Evolutionary conservation across 2,888 invertebrate genomes (phyloP).

Genomic region (Didymodactylos carnosus): DNA sequence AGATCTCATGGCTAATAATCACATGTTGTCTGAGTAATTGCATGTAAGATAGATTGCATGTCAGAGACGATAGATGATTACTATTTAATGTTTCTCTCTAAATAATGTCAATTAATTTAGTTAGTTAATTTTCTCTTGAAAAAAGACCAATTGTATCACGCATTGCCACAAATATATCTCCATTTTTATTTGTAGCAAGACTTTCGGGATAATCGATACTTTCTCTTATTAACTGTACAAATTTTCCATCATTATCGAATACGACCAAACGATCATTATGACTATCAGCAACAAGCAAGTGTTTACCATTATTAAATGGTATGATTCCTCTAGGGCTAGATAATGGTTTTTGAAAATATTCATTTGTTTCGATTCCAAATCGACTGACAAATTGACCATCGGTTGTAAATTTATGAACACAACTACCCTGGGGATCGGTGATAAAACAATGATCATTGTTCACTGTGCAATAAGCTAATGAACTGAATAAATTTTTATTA

Average conservation of each 20-base stretch:
- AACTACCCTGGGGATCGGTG: not conserved
- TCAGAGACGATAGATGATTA: too few species aligned
- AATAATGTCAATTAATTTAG: too few species aligned
- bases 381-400: not conserved
- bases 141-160: not conserved
- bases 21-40: too few species aligned
- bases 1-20: too few species aligned
- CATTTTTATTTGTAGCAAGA: not conserved
- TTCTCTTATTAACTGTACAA: not conserved
- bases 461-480: not conserved
- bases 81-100: too few species aligned
- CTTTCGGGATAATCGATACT: not conserved
- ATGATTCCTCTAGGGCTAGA: not conserved
- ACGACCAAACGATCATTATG: not conserved
- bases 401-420: not conserved
- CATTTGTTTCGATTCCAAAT: not conserved
- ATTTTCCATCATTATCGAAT: not conserved
- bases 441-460: not conserved
- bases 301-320: not conserved
- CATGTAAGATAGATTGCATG: too few species aligned
- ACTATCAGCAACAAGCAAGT: not conserved
- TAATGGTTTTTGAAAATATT: not conserved
- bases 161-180: not conserved
- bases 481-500: not conserved
- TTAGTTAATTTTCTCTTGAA: not conserved